Conservation (phyloP, 2,888 invertebrate genomes). For the Drosophila falleni region DNA sequence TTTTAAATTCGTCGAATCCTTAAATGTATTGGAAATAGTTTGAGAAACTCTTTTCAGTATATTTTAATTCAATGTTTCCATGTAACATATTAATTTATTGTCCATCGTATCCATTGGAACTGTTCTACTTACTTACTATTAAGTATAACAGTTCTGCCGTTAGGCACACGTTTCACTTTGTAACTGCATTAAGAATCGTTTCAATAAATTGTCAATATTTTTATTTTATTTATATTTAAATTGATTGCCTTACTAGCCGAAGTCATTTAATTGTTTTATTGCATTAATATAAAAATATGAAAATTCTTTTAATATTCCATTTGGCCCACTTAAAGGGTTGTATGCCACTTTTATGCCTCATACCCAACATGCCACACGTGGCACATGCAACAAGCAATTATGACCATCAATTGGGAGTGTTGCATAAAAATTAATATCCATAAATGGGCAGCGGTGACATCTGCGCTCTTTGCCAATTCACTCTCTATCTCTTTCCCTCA, state of each 20-base stretch:
- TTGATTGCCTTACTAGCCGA: conserved; percentile 15
- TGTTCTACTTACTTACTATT: not conserved
- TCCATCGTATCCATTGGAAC: not conserved
- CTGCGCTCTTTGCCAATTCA: conserved; percentile 37
- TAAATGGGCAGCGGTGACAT: conserved; percentile 68
- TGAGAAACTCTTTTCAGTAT: not conserved
- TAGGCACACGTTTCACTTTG: conserved; percentile 12
- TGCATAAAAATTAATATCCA: conserved; percentile 76
- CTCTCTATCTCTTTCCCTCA: not conserved
- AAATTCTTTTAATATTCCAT: conserved; percentile 22
- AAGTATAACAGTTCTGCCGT: not conserved
- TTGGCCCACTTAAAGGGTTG: conserved; percentile 3
- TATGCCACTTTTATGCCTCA: not conserved
- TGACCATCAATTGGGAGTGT: conserved; percentile 68
- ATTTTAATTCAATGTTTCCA: not conserved
- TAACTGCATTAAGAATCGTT: conserved; percentile 11
- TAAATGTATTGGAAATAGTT: too few species aligned
- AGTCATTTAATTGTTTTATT: conserved; percentile 27
- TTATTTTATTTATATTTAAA: conserved; percentile 5
- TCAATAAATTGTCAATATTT: conserved; percentile 7
- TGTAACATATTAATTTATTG: not conserved
- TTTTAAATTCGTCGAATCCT: too few species aligned
- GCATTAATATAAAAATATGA: conserved; percentile 9
- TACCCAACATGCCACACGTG: conserved; percentile 18
- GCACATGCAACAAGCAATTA: conserved; percentile 58